Evolutionary conservation across 2,888 invertebrate species (phyloP), one percentile per base, ranked within the genome.

Genomic region (Tipula helvola): DNA sequence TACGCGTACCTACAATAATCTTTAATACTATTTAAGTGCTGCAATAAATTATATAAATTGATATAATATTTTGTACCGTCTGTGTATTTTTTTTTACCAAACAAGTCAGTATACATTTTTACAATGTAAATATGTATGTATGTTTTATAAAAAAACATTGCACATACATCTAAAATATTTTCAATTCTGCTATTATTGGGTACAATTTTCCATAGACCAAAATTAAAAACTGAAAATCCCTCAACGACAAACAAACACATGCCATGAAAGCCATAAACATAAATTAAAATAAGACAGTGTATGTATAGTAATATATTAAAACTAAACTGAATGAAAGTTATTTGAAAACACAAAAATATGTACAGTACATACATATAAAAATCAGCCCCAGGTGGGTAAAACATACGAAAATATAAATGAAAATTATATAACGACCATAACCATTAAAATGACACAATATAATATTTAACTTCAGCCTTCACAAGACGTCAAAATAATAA

Each of bases 241-340:
- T 71, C 71, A 71, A 71, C 71, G 71, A 28, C 71, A 71, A 71
- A 71, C 71, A 28, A 71, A 71, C 71, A 71, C 28, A 71, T 28
- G 71, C 71, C 71, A 71, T 71, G 71, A 71, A 71, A 18, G 71
- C 71, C 18, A 71, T 71, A 71, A 71, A 71, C 71, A 71, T 71
- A 71, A 71, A 71, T 71, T 71, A 71, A 71, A 71, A 71, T 18
- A 71, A 71, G 71, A 71, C 71, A 71, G 71, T 28, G 28, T 28
- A 57, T 52, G 13, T n/a, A 57, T 71, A 71, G 71, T 71, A 71
- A 71, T 71, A 71, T 28, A 71, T 71, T 71, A 71, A 57, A 71
- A 71, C 71, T 71, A 71, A 71, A 71, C 71, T 71, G 71, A 71
- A 71, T 71, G 71, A 71, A 71, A 71, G 71, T 71, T 71, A 71